Conservation (phyloP, 2,113 vertebrate genomes). For the Zingel zingel region DNA sequence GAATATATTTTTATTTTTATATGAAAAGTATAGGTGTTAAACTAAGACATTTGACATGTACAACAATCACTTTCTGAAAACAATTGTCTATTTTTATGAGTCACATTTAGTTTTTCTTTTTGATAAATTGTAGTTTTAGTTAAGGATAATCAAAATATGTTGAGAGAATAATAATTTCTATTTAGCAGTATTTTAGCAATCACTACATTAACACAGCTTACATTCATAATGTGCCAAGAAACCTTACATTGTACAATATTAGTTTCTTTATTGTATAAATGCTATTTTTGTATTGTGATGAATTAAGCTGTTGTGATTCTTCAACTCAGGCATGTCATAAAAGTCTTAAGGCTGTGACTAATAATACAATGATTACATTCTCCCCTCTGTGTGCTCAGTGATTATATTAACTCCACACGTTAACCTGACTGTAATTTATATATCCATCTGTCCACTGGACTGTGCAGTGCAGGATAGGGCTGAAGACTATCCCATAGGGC, state of each 20-base stretch:
- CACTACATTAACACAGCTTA: not conserved
- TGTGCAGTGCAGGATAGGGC: too few species aligned
- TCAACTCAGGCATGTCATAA: conserved; percentile 49
- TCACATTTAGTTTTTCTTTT: not conserved
- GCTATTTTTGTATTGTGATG: conserved; percentile 48
- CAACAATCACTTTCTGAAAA: not conserved
- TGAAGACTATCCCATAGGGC: not conserved
- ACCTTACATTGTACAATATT: not conserved
- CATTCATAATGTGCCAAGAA: not conserved
- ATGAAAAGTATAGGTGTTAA: not conserved
- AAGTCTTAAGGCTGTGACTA: conserved; percentile 22
- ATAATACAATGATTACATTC: conserved; percentile 26
- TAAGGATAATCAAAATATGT: not conserved
- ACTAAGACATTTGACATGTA: not conserved
- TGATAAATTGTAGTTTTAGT: conserved; percentile 1
- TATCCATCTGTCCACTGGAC: too few species aligned
- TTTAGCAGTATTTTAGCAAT: not conserved
- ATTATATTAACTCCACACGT: not conserved
- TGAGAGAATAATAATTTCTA: not conserved
- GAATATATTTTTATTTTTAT: conserved; percentile 34
- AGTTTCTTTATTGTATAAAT: conserved; percentile 19
- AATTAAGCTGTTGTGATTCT: conserved; percentile 21
- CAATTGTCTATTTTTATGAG: not conserved
- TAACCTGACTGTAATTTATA: not conserved
- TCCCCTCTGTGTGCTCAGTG: not conserved